Base-by-base conservation (phyloP, 1,140 invertebrate genomes). In the Macrotrachela quadricornifera region DNA sequence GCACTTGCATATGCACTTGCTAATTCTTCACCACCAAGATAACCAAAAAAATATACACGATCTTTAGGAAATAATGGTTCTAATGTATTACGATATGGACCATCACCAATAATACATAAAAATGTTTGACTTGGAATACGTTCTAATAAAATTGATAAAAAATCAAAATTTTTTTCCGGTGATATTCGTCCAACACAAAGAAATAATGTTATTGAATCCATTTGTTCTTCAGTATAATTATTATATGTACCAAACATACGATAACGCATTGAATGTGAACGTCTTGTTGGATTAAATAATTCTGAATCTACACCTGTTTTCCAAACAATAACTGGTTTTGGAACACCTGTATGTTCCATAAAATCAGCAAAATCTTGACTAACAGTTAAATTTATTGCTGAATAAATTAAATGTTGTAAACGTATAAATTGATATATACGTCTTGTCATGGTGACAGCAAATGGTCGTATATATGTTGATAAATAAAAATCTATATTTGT, bases 81-180 rank as follows among this genome's bases (percentile, higher is more conserved):
- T 36, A 55, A 16, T n/a, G 15, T 44, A 10, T 50, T 38, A 1
- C 36, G n/a, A 14, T 50, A 50, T 11, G 48, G 48, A 18, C 54
- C 54, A 18, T 46, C 54, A 16, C 54, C 54, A 41, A 55, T 43
- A 45, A 55, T 50, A 30, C 41, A 50, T 13, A 55, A 16, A 46
- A 17, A 21, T 43, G 44, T 50, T 46, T 15, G 14, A 11, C 42
- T 13, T 18, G 54, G 54, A 39, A 46, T 39, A 30, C 18, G 36
- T 14, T 50, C n/a, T 16, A 55, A 15, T 14, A 55, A 38, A 18
- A 50, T 14, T 36, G 40, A 1, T 14, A 55, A 41, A 50, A 55
- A 55, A 50, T 55, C 44, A 38, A 50, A 50, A 36, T 55, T 55
- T 43, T 55, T 55, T 16, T 55, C 54, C 3, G 49, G 48, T 15